These are phyloP conservation scores for Rhizomys pruinosus DNA, from an alignment of 2,113 vertebrate species.

Conservation along the genomic window DNA sequence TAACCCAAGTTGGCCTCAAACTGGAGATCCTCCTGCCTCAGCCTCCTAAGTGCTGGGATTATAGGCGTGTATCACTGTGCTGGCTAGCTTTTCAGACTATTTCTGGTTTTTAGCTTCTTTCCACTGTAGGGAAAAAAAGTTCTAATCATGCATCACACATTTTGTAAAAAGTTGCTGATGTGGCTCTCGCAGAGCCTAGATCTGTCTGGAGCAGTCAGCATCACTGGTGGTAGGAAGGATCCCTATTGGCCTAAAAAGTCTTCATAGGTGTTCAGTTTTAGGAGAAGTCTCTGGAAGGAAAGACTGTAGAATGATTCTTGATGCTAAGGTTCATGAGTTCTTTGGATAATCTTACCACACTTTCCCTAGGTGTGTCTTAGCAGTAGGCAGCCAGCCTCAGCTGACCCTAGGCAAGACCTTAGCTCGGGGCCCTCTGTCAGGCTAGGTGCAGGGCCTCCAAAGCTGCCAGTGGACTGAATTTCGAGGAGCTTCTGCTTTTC, in stretches of 20 bases:
- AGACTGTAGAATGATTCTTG: background rate
- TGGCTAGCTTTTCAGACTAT: background rate
- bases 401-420: background rate
- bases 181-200: background rate
- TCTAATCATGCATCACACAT: background rate
- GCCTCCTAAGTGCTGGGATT: background rate
- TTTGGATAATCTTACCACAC: background rate
- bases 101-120: background rate
- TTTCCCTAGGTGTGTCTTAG: background rate
- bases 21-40: background rate
- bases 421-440: rapidly evolving
- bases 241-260: background rate
- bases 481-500: background rate
- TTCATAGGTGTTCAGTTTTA: background rate
- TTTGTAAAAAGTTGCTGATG: background rate
- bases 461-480: background rate
- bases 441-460: no score
- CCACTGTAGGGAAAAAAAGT: background rate
- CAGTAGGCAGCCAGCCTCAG: background rate
- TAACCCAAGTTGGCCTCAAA: background rate
- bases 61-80: background rate
- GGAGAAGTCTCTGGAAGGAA: background rate
- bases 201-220: background rate
- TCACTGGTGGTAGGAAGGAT: background rate
- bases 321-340: background rate